Conservation (phyloP, 64 coral and sea anemone species). For the Pocillopora verrucosa region DNA sequence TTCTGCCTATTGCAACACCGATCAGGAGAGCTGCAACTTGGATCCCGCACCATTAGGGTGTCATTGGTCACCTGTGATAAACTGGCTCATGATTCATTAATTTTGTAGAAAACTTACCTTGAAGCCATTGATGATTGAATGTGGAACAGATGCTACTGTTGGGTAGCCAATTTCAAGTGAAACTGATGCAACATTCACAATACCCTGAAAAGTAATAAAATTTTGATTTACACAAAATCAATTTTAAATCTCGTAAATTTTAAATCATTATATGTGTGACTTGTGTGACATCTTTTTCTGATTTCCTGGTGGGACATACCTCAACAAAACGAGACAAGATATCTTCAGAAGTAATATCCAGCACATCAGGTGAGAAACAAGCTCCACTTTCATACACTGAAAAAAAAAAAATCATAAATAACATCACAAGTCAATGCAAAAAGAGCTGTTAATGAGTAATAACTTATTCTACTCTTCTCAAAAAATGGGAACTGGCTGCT, state of each 20-base stretch:
- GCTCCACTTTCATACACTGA: constrained; percentile 87
- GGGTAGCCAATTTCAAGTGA: constrained; percentile 95
- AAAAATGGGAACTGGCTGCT: no score
- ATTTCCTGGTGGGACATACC: constrained; percentile 42
- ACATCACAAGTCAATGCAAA: no score
- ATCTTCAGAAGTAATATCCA: constrained; percentile 90
- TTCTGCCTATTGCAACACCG: no score
- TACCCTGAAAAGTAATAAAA: constrained; percentile 57
- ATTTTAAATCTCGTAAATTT: no score
- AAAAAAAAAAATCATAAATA: neutral
- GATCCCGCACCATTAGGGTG: no score
- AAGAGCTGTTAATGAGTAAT: no score
- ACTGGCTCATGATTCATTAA: no score
- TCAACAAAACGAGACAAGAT: constrained; percentile 63
- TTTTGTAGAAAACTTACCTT: constrained; percentile 55
- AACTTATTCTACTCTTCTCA: no score
- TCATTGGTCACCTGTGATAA: neutral
- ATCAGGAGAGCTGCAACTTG: no score
- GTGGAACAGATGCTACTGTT: constrained; percentile 92
- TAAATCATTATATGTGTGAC: no score
- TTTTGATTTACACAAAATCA: neutral
- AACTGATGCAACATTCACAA: constrained; percentile 89
- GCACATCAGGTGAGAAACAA: constrained; percentile 75
- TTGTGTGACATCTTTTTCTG: neutral
- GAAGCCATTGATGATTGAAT: constrained; percentile 97